Evolutionary conservation across 2,113 vertebrate genomes (phyloP).

Genomic region (Holacanthus passer): DNA sequence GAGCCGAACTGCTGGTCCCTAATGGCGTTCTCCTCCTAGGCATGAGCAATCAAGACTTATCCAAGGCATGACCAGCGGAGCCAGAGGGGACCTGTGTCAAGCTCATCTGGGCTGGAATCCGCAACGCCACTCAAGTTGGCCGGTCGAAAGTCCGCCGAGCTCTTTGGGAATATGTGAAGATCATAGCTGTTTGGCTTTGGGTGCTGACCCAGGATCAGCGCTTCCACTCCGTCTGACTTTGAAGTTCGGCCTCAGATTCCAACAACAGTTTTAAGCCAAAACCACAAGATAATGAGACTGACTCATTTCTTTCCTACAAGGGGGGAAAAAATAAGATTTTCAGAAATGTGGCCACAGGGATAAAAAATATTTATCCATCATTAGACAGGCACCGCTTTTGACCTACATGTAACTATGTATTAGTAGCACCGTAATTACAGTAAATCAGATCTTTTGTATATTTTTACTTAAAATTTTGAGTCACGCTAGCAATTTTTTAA

Average conservation of each 20-base stretch:
- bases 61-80: conserved; percentile 64
- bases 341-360: conserved; percentile 40
- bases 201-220: conserved; percentile 41
- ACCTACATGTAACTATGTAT: neutral
- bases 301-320: conserved; percentile 43
- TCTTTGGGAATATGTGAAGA: conserved; percentile 13
- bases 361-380: conserved; percentile 14
- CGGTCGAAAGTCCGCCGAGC: neutral
- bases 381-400: conserved; percentile 7
- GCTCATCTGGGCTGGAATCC: conserved; percentile 10
- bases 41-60: conserved; percentile 73
- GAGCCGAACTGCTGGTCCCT: conserved; percentile 70
- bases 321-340: conserved; percentile 5
- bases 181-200: conserved; percentile 19
- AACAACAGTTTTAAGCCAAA: conserved; percentile 41
- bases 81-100: conserved; percentile 40
- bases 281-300: conserved; percentile 54
- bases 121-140: neutral
- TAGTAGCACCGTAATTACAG: neutral
- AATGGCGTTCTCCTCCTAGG: conserved; percentile 68
- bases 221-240: conserved; percentile 30
- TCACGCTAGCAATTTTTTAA: neutral
- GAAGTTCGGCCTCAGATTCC: conserved; percentile 43
- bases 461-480: neutral
- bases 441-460: neutral